Evolutionary conservation across 2,888 invertebrate genomes (phyloP).

Genomic region (Nomada ferruginata): DNA sequence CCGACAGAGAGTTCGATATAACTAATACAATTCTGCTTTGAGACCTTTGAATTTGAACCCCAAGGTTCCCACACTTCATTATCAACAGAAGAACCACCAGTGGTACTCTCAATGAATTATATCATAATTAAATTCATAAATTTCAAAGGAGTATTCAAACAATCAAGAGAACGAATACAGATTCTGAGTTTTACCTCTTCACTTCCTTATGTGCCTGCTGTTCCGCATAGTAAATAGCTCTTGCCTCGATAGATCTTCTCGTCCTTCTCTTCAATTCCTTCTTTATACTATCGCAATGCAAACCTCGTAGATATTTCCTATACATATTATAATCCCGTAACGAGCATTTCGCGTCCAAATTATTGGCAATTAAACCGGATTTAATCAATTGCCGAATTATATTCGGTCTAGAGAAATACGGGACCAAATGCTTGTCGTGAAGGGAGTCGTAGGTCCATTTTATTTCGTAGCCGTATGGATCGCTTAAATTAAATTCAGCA

Average conservation of each 20-base stretch:
- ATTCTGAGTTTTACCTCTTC: conserved; percentile 58
- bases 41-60: too few species aligned
- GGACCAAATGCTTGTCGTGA: conserved; percentile 78
- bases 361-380: conserved; percentile 80
- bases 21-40: too few species aligned
- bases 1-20: too few species aligned
- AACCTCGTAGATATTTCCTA: conserved; percentile 81
- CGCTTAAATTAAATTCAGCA: conserved; percentile 76
- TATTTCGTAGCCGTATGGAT: conserved; percentile 78
- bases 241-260: conserved; percentile 59
- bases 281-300: conserved; percentile 75
- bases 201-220: conserved; percentile 69
- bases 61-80: too few species aligned
- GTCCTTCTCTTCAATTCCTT: conserved; percentile 66
- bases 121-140: background rate
- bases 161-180: too few species aligned
- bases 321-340: conserved; percentile 84
- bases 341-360: conserved; percentile 83
- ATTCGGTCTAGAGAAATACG: conserved; percentile 72
- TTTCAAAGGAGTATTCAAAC: background rate
- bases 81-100: too few species aligned
- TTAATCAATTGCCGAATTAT: conserved; percentile 67
- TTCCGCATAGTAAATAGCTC: conserved; percentile 67
- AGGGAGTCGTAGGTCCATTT: conserved; percentile 77
- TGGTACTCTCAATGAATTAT: too few species aligned